phyloP scores from a whole-genome alignment of 2,113 vertebrate genomes.

The Entomyzon cyanotis region DNA sequence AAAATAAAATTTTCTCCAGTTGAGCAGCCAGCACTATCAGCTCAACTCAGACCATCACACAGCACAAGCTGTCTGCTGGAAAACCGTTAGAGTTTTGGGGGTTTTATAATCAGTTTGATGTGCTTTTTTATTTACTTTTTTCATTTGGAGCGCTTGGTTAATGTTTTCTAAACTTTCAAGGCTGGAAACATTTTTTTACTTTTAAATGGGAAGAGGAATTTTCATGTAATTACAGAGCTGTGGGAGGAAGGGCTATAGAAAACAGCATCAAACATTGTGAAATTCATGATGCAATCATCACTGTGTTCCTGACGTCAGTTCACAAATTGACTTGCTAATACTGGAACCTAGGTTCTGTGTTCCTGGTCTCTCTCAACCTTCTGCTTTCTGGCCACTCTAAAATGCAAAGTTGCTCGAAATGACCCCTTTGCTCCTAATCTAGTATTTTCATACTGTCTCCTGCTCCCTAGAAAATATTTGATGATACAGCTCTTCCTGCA shows the following conservation, averaged over 20 bases:
- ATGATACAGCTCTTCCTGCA: background rate
- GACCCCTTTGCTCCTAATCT: background rate
- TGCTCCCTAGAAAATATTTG: background rate
- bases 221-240: background rate
- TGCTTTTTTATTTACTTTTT: background rate
- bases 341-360: background rate
- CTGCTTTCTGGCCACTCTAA: background rate
- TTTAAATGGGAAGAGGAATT: background rate
- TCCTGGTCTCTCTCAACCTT: background rate
- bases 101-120: background rate
- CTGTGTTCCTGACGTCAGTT: accelerated
- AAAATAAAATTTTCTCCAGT: background rate
- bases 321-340: constrained; percentile 12
- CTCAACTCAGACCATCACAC: background rate
- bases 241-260: background rate
- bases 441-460: background rate
- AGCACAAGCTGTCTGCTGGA: background rate
- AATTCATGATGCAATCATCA: background rate
- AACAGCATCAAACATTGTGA: background rate
- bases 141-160: background rate
- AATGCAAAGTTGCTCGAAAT: background rate
- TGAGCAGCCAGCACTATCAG: constrained; percentile 10
- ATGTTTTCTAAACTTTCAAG: background rate
- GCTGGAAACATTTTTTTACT: background rate
- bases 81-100: background rate